Evolutionary conservation across 2,797 vertebrate genomes (phyloP), one percentile per base, ranked within the genome.

Genomic region (Pseudochaenichthys georgianus): DNA sequence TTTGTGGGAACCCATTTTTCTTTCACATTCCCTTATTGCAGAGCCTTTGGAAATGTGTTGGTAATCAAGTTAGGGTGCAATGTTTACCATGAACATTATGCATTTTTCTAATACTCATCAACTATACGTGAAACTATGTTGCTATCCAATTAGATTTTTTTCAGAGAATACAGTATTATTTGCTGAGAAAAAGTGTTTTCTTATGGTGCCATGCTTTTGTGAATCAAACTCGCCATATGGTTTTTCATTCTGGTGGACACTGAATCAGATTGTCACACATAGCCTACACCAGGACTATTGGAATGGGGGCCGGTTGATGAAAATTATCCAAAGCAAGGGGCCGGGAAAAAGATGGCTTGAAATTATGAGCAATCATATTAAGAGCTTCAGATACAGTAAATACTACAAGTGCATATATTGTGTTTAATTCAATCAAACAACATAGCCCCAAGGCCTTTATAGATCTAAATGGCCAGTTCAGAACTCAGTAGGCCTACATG

Each of bases 1-100:
- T 70, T 46, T 9, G 42, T 21, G 50, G 34, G 47, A 57, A 23
- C 17, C 15, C 1, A 13, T 12, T 9, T 42, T 64, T 63, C 5
- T 28, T 28, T 42, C 7, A 54, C 13, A 5, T 6, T 19, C 13
- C 9, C 42, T 64, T n/a, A 51, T 23, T 41, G n/a, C 5, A 51
- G 11, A 64, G 19, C 31, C 57, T 71, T 12, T n/a, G 65, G 43
- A 42, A 58, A 41, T 1, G 8, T 55, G 67, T 66, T 53, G 3
- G 48, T 52, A 70, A 51, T 73, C 23, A 57, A 58, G 48, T 60
- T 15, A 42, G 63, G 34, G 28, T 17, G n/a, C 15, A 59, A n/a
- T 41, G 10, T 60, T 65, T 19, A 70, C 28, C 9, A 45, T 8
- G 13, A 53, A 16, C 19, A 61, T 50, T 38, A 46, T 23, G 15